Conservation (phyloP, 2,113 vertebrate species). For the Melanerpes formicivorus region DNA sequence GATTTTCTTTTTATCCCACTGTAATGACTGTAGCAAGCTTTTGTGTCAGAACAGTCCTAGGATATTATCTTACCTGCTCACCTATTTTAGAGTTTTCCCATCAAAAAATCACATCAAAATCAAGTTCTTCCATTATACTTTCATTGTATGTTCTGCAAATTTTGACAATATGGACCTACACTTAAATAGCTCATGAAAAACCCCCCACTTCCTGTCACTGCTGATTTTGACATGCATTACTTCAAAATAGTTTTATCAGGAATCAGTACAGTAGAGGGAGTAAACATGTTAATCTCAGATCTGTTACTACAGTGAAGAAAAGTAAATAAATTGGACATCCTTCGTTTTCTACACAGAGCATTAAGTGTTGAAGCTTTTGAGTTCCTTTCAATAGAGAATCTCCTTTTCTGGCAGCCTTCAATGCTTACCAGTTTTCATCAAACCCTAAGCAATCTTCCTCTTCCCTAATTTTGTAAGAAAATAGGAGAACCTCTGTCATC, state of each 20-base stretch:
- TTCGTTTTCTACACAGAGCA: not conserved
- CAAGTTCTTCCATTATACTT: not conserved
- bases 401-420: not conserved
- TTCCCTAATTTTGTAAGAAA: not conserved
- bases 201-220: not conserved
- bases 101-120: not conserved
- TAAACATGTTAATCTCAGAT: not conserved
- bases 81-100: not conserved
- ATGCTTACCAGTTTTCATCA: not conserved
- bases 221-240: rapidly evolving
- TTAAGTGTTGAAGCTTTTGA: not conserved
- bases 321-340: not conserved
- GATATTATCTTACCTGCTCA: not conserved
- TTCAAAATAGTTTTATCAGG: not conserved
- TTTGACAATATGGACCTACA: not conserved
- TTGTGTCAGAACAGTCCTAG: not conserved
- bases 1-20: not conserved
- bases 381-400: not conserved
- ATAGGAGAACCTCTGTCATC: not conserved
- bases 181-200: not conserved
- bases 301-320: not conserved
- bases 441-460: not conserved
- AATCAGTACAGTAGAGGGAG: not conserved
- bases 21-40: not conserved
- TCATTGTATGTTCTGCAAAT: not conserved